phyloP scores from a whole-genome alignment of 2,797 vertebrate genomes.

The Macrochelys suwanniensis region DNA sequence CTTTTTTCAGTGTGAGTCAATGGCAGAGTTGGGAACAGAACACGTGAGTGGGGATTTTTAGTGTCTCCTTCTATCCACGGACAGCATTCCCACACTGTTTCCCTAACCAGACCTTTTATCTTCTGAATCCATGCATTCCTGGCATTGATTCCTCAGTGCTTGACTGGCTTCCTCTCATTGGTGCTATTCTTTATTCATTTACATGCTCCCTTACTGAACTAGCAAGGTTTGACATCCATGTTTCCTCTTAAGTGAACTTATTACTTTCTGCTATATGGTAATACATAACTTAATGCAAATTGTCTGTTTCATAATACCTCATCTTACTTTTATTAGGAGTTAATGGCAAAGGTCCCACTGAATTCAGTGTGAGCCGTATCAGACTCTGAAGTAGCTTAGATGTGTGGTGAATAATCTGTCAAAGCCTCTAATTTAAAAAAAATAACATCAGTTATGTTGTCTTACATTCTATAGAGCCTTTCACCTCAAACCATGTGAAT shows the following conservation, averaged over 20 bases:
- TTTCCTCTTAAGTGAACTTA: neutral
- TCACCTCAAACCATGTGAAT: constrained; percentile 44
- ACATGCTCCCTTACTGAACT: accelerated
- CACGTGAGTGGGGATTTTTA: neutral
- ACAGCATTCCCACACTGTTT: neutral
- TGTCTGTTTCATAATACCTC: constrained; percentile 19
- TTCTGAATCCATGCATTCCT: neutral
- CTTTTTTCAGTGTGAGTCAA: neutral
- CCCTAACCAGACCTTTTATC: neutral
- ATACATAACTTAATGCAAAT: neutral
- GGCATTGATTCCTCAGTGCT: accelerated
- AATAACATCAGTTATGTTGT: neutral
- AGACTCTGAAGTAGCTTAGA: constrained; percentile 58
- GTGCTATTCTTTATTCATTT: neutral
- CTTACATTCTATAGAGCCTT: constrained; percentile 18
- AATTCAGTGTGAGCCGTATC: constrained; percentile 41
- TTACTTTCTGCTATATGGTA: neutral
- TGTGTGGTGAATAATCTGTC: constrained; percentile 46
- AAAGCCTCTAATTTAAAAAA: neutral
- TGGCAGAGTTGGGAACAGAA: neutral
- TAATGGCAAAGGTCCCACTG: constrained; percentile 21
- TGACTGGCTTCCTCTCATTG: neutral
- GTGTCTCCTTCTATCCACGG: neutral
- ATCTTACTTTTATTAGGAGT: constrained; percentile 23
- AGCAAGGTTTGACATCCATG: neutral